phyloP scores from a whole-genome alignment of 2,888 invertebrate genomes.

The Sinodicranocentrus sp. region DNA sequence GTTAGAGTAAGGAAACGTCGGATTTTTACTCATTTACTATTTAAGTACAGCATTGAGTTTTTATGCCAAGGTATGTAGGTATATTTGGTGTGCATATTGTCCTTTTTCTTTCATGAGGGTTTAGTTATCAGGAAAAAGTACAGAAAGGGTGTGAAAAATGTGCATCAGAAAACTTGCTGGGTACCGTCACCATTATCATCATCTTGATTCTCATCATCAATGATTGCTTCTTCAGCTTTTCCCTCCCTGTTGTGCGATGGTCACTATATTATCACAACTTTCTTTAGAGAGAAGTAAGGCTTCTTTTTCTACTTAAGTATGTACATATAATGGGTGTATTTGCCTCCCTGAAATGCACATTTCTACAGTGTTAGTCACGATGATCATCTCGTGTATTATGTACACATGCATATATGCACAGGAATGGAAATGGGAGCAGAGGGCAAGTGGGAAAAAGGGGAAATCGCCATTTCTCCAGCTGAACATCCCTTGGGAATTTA shows the following conservation, averaged over 20 bases:
- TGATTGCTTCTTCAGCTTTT: slow-evolving; percentile 27
- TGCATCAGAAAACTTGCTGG: neutral
- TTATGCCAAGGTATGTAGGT: too few species aligned
- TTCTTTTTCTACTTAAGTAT: slow-evolving; percentile 32
- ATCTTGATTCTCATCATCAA: slow-evolving; percentile 42
- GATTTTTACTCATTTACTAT: too few species aligned
- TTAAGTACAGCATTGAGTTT: too few species aligned
- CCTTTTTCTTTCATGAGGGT: neutral
- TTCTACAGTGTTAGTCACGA: slow-evolving; percentile 42
- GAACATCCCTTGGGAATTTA: slow-evolving; percentile 74
- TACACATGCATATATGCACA: slow-evolving; percentile 36
- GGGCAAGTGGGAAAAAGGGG: slow-evolving; percentile 71
- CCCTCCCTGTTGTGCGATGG: neutral
- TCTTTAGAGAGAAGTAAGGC: too few species aligned
- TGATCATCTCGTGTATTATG: slow-evolving; percentile 41
- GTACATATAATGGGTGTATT: slow-evolving; percentile 26
- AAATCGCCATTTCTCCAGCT: slow-evolving; percentile 73
- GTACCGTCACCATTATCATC: slow-evolving; percentile 13
- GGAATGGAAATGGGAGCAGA: slow-evolving; percentile 13
- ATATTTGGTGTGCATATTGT: neutral
- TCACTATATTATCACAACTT: slow-evolving; percentile 17
- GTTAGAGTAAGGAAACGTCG: too few species aligned
- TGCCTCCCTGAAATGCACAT: slow-evolving; percentile 16
- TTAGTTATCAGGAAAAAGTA: slow-evolving; percentile 5
- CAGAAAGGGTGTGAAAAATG: slow-evolving; percentile 12